Evolutionary conservation across 2,888 invertebrate species (phyloP), one percentile per base, ranked within the genome.

Genomic region (Digitonthophagus gazella): DNA sequence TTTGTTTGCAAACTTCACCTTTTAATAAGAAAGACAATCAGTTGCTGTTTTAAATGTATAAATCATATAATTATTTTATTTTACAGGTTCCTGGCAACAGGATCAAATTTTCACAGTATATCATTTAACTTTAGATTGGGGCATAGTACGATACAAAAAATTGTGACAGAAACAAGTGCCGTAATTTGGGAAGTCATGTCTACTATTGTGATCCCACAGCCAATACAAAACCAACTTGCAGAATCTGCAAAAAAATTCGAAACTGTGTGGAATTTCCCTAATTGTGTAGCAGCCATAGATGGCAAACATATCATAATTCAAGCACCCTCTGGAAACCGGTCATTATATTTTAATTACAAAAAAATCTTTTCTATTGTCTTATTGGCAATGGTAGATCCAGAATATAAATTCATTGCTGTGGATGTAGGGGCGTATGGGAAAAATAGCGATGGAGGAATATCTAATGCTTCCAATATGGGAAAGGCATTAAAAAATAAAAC

Each of bases 1-100:
- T 58, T 16, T 58, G 58, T 58, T 58, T 58, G 58, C 58, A 58
- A 58, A 18, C 18, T 58, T 58, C 58, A 15, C n/a, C 15, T 15
- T 8, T 11, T 14, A 15, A 14, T 58, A 58, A 16, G 14, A 3
- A 58, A 16, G 11, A 58, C 11, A 58, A 58, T 58, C 15, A 58
- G 58, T 15, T 56, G 2, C 11, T 54, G 11, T n/a, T 1, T 11
- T n/a, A 54, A n/a, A 54, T n/a, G 14, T n/a, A 54, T 58, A 22
- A 22, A 6, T 22, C 3, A 22, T 22, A 22, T 6, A 22, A 6
- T 22, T 6, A 22, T 22, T 22, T 22, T 22, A 22, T 22, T 22
- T 22, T 22, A 22, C 22, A 22, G 22, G 22, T 22, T 22, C 22
- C 3, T 22, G 22, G 22, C 22, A 22, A 22, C 22, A 22, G 22